Evolutionary conservation across 1,140 invertebrate genomes (phyloP), one percentile per base, ranked within the genome.

Genomic region (Thaumatotibia leucotreta): DNA sequence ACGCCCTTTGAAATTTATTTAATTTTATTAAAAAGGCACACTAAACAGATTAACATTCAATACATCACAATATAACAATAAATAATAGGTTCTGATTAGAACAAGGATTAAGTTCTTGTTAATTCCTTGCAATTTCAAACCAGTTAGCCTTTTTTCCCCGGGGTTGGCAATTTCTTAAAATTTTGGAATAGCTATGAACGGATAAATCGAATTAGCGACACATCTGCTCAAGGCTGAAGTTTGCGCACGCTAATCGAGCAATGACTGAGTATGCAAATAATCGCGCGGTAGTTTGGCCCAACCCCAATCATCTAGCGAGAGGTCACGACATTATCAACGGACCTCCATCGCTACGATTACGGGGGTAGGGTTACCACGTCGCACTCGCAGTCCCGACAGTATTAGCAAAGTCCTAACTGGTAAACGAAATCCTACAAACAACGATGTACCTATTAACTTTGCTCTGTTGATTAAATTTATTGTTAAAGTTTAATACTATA

Each of bases 261-360:
- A 58, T 27, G n/a, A n/a, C 24, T 22, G 10, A 52, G 50, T 52
- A 58, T 58, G 52, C 52, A 58, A 58, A 27, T 58, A 58, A 58
- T 27, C 52, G 52, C 52, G 52, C 52, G 24, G 27, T 58, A 58
- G 52, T 58, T 58, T 58, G 52, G 52, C 63, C 39, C 70, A 52
- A 67, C 54, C 64, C 78, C 32, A 33, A 35, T 62, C 20, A 62
- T 62, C 29, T 23, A 72, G 73, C 71, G 74, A 69, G 72, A 83
- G 82, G 83, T 88, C 83, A 79, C 77, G 83, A 86, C 79, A 82
- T 80, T 84, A 88, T 84, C 85, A 81, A 74, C 69, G 73, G 70
- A 67, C 72, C 81, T 82, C 83, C 80, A 82, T 82, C 78, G 77
- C 68, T 63, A 74, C 76, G 70, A 79, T 82, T 80, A 79, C 72